A percentile compares a stretch with the other conserved stretches of the same genome.
Evolutionary conservation across 2,888 invertebrate genomes (phyloP).

Genomic region (Clunio marinus): DNA sequence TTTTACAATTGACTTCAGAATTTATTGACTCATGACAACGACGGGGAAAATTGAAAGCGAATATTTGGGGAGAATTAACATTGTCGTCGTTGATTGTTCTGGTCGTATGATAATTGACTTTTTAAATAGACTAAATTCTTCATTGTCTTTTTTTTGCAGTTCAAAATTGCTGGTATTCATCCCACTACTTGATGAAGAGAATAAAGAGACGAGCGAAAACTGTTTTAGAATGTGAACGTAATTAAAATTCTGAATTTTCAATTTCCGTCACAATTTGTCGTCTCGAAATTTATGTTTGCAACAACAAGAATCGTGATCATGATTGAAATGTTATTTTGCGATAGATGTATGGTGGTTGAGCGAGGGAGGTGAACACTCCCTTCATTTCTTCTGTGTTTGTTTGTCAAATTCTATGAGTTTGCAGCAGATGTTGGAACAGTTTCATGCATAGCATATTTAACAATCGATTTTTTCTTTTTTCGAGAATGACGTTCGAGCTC

Average conservation of each 20-base stretch:
- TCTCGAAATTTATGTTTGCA: not conserved
- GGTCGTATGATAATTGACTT: not conserved
- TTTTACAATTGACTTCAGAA: not conserved
- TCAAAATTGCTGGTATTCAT: no score
- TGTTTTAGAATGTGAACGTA: not conserved
- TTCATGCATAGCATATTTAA: constrained; percentile 26
- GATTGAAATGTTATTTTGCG: constrained; percentile 8
- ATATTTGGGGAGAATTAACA: constrained; percentile 4
- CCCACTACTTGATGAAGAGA: no score
- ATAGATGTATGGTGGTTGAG: no score
- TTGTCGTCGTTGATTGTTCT: not conserved
- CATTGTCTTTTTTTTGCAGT: constrained; percentile 14
- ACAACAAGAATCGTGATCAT: not conserved
- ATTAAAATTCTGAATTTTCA: not conserved
- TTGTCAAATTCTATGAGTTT: not conserved
- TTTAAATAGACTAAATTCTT: not conserved
- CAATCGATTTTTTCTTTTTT: constrained; percentile 22
- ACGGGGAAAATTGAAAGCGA: not conserved
- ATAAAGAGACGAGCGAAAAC: no score
- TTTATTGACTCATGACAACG: not conserved
- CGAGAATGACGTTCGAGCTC: not conserved
- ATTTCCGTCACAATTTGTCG: not conserved
- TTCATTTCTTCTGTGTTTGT: not conserved
- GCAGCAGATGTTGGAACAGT: constrained; percentile 20
- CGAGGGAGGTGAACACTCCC: not conserved